Evolutionary conservation across 2,113 vertebrate genomes (phyloP).

Genomic region (Rhinogobius similis): DNA sequence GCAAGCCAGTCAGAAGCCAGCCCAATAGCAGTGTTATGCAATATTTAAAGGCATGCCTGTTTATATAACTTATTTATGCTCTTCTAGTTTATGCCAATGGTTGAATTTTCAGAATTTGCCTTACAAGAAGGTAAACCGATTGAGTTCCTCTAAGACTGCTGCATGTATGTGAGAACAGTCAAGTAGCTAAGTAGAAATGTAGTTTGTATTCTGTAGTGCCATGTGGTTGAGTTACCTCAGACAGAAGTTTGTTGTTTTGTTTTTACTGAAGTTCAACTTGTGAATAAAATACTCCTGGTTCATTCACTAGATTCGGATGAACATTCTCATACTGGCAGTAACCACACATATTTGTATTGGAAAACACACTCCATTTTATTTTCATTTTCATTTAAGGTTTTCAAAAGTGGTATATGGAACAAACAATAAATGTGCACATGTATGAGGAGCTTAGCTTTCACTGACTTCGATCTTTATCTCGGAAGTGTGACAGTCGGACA

Average conservation of each 20-base stretch:
- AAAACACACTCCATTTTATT: neutral
- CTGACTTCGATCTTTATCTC: constrained; percentile 16
- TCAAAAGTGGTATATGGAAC: neutral
- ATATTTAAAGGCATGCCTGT: neutral
- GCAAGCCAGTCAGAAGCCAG: constrained; percentile 3
- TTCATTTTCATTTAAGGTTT: neutral
- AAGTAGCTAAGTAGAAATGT: neutral
- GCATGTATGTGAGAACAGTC: too few species aligned
- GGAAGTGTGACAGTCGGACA: constrained; percentile 14
- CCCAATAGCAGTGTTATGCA: neutral
- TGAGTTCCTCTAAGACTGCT: neutral
- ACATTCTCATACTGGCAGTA: neutral
- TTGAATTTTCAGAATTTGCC: neutral
- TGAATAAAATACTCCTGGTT: too few species aligned
- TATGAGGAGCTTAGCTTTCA: neutral
- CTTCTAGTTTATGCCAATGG: neutral
- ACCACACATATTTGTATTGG: neutral
- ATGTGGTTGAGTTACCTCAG: neutral
- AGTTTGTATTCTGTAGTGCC: neutral
- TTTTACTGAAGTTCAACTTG: too few species aligned
- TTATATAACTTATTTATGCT: neutral
- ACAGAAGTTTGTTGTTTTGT: neutral
- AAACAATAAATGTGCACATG: neutral
- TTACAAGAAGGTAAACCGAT: neutral
- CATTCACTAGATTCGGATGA: too few species aligned